phyloP scores from a whole-genome alignment of 1,140 invertebrate species.

The Dysdera silvatica region DNA sequence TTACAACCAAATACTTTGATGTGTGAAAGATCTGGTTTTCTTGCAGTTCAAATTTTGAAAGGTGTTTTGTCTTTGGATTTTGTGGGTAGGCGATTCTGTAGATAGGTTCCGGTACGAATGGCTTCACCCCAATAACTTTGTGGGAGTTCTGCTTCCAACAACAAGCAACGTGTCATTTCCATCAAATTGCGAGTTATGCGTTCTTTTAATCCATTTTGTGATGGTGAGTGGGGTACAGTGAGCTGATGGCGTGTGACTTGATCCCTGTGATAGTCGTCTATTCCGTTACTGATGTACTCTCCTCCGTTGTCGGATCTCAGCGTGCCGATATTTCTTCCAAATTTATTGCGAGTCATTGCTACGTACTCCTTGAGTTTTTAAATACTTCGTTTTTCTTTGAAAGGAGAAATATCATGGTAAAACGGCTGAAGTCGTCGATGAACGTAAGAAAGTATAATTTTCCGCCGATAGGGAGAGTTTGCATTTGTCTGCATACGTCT shows the following conservation, averaged over 20 bases:
- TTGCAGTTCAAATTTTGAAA: slow-evolving; percentile 27
- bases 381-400: slow-evolving; percentile 22
- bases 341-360: neutral
- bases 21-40: neutral
- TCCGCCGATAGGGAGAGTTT: neutral
- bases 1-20: slow-evolving; percentile 9
- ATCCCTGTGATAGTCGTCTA: slow-evolving; percentile 13
- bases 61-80: slow-evolving; percentile 37
- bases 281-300: slow-evolving; percentile 24
- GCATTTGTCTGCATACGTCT: slow-evolving; percentile 22
- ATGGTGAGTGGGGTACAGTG: slow-evolving; percentile 41
- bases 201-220: slow-evolving; percentile 45
- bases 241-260: slow-evolving; percentile 40
- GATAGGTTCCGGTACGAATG: slow-evolving; percentile 22
- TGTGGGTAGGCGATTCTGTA: slow-evolving; percentile 15
- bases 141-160: slow-evolving; percentile 10
- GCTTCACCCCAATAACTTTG: slow-evolving; percentile 27
- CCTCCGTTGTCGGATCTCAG: slow-evolving; percentile 32
- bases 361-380: slow-evolving; percentile 19
- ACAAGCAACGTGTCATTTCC: slow-evolving; percentile 22
- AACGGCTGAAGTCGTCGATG: slow-evolving; percentile 25
- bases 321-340: slow-evolving; percentile 16
- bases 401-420: slow-evolving; percentile 12
- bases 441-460: slow-evolving; percentile 22
- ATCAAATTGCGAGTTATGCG: slow-evolving; percentile 42